Base-by-base conservation (phyloP, 2,797 vertebrate genomes). In the Aratinga solstitialis region DNA sequence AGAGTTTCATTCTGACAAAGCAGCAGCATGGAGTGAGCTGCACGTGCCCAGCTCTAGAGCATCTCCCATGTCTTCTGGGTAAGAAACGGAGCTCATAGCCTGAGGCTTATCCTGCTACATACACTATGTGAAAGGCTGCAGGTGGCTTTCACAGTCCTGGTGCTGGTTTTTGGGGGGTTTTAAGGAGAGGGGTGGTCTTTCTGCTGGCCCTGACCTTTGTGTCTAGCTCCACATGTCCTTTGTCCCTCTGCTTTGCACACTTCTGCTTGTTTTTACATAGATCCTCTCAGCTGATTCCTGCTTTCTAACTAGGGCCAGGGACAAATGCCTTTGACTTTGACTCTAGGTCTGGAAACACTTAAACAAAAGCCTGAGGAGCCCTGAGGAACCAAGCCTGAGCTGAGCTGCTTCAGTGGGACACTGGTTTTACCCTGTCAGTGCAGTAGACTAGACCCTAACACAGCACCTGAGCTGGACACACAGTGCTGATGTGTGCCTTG, bases 251-350 rank as follows among this genome's bases (percentile, higher is more conserved):
- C 83, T 94, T 93, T 91, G 93, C 80, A 43, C n/a, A 73, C 20
- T 90, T 32, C 74, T 93, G 73, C 90, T 93, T 75, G 54, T 65
- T 94, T 94, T 80, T 53, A 72, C 62, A 24, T 72, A 66, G 62
- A 66, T 78, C 15, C 19, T 87, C 34, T 86, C n/a, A 58, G n/a
- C 40, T 4, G 9, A 56, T 90, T 91, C 43, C 36, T 94, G 77
- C 83, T 84, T 89, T 69, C 93, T 87, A 73, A 84, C 90, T 61
- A 74, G 26, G 58, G 6, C 59, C n/a, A 51, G 43, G 63, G 59
- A 66, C 50, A 86, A 40, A 7, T 83, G 51, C 61, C 75, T 91
- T 79, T 90, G 43, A 5, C 90, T 79, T 81, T 72, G 47, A 36
- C 73, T 62, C 13, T 75, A 50, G 23, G 10, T 78, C 26, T 93